Conservation (phyloP, 2,888 invertebrate genomes). For the Hoplodrina ambigua region DNA sequence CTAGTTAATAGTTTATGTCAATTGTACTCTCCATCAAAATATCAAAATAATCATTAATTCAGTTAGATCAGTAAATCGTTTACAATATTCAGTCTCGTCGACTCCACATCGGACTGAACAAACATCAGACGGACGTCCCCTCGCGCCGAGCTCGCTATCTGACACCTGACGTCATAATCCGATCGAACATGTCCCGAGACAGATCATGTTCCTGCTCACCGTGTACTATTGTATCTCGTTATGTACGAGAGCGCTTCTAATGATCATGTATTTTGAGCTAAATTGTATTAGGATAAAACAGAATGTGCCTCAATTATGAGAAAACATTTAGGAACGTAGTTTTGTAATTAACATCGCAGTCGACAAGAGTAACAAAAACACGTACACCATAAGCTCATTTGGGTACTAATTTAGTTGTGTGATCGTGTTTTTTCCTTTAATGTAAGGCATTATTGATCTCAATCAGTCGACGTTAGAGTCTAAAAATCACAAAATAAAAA, state of each 20-base stretch:
- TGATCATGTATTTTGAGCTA: not conserved
- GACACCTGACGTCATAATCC: conserved; percentile 52
- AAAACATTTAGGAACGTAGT: not conserved
- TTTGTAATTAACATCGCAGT: not conserved
- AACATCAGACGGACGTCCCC: conserved; percentile 18
- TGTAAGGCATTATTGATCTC: not conserved
- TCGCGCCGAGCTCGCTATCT: conserved; percentile 15
- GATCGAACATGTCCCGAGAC: conserved; percentile 18
- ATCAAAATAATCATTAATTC: not conserved
- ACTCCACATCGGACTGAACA: not conserved
- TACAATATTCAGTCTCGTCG: conserved; percentile 6
- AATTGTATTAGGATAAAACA: too few relatives aligned
- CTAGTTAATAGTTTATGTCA: too few relatives aligned
- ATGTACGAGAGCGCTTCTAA: not conserved
- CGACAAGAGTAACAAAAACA: not conserved
- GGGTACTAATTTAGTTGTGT: not conserved
- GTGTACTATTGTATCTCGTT: not conserved
- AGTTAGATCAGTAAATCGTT: not conserved
- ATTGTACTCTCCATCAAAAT: too few relatives aligned
- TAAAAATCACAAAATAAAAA: too few relatives aligned
- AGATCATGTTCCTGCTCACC: conserved; percentile 9
- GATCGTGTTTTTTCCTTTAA: not conserved
- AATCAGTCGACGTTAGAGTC: conserved; percentile 11
- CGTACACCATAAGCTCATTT: not conserved
- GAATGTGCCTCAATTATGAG: too few relatives aligned